Conservation (phyloP, 2,888 invertebrate genomes). For the Timandra comae region DNA sequence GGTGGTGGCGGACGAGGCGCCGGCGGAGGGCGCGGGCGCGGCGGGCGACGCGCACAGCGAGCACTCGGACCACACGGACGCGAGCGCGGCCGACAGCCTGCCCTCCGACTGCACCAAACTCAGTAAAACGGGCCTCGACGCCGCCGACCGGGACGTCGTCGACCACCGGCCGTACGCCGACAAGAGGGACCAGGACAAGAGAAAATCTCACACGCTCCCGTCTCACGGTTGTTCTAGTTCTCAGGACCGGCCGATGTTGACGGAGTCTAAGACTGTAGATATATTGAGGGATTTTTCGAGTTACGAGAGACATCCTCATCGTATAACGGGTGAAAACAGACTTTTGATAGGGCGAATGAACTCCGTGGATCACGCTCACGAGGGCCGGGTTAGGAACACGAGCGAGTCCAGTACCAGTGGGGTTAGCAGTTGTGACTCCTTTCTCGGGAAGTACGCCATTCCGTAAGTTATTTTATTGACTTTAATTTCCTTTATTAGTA, state of each 20-base stretch:
- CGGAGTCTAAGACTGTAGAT: conserved; percentile 83
- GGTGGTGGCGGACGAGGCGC: conserved; percentile 80
- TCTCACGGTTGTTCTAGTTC: conserved; percentile 66
- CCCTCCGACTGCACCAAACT: conserved; percentile 50
- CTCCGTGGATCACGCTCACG: conserved; percentile 58
- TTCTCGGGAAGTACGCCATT: conserved; percentile 77
- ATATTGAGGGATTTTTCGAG: conserved; percentile 60
- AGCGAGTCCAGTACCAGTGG: conserved; percentile 89
- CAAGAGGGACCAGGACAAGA: conserved; percentile 48
- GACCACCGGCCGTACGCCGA: conserved; percentile 35
- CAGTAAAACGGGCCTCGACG: conserved; percentile 38
- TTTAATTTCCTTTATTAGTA: conserved; percentile 7
- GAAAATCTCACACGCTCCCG: conserved; percentile 77
- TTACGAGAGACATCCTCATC: conserved; percentile 48
- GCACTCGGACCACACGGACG: conserved; percentile 68
- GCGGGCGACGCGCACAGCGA: conserved; percentile 61
- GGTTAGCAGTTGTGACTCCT: conserved; percentile 88
- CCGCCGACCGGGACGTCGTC: conserved; percentile 51
- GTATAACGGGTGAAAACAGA: conserved; percentile 44
- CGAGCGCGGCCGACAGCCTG: conserved; percentile 59
- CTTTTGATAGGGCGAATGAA: conserved; percentile 54
- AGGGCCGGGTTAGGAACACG: conserved; percentile 65
- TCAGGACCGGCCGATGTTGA: conserved; percentile 80
- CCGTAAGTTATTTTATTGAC: too few species aligned
- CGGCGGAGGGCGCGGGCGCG: conserved; percentile 57